Percentiles rank a stretch among this genome's conserved stretches.
Conservation (phyloP, 2,113 vertebrate species). For the Percina caprodes region DNA sequence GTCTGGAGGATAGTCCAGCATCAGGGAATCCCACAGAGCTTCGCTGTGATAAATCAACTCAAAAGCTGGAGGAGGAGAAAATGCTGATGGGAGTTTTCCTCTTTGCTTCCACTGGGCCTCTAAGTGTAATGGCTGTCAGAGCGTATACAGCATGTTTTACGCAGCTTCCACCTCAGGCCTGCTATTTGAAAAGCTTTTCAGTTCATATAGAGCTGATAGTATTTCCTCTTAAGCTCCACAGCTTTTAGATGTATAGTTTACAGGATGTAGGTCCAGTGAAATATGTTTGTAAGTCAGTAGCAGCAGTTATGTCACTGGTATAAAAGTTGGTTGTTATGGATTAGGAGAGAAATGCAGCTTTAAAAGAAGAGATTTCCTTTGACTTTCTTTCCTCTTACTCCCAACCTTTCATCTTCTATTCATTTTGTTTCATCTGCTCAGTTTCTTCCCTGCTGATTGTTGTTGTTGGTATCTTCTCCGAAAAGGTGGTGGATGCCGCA, state of each 20-base stretch:
- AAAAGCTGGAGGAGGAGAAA: conserved; percentile 78
- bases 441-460: conserved; percentile 14
- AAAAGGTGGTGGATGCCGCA: conserved; percentile 9
- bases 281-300: conserved; percentile 2
- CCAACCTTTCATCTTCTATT: conserved; percentile 33
- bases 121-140: conserved; percentile 68
- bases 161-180: conserved; percentile 49
- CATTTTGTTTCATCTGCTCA: conserved; percentile 37
- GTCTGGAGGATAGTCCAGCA: conserved; percentile 60
- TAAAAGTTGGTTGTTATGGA: conserved; percentile 4
- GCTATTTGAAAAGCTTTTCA: conserved; percentile 47
- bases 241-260: conserved; percentile 15
- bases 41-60: conserved; percentile 74
- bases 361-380: conserved; percentile 25
- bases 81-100: conserved; percentile 78
- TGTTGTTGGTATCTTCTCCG: background rate
- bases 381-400: conserved; percentile 18
- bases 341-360: background rate
- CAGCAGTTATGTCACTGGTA: background rate
- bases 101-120: conserved; percentile 58
- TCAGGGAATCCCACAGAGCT: conserved; percentile 77
- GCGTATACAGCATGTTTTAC: conserved; percentile 49
- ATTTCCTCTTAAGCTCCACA: conserved; percentile 37
- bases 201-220: conserved; percentile 26
- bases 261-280: conserved; percentile 1